A percentile compares a stretch with the other conserved stretches of the same genome.
Conservation (phyloP, 2,888 invertebrate species). For the Therioaphis trifolii region DNA sequence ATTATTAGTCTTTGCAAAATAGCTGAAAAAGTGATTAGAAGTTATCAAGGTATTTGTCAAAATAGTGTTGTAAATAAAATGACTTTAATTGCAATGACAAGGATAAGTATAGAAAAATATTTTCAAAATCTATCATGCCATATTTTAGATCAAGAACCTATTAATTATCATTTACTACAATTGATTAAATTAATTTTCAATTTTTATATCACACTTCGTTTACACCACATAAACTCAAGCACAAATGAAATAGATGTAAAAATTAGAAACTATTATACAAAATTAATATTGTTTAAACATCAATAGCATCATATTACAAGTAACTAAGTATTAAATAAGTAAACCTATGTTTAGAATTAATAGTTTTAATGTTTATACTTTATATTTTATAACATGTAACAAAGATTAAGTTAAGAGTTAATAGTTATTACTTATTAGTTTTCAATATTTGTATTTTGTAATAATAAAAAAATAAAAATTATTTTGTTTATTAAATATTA, state of each 20-base stretch:
- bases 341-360: not conserved
- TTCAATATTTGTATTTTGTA: not conserved
- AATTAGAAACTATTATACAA: slow-evolving; percentile 33
- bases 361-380: not conserved
- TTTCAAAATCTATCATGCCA: slow-evolving; percentile 21
- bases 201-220: slow-evolving; percentile 11
- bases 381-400: not conserved
- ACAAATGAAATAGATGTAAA: slow-evolving; percentile 32
- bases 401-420: not conserved
- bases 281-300: slow-evolving; percentile 33
- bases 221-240: slow-evolving; percentile 16
- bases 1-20: slow-evolving; percentile 11
- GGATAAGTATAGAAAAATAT: slow-evolving; percentile 6
- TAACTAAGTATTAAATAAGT: too few relatives aligned
- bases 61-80: slow-evolving; percentile 41
- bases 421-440: not conserved
- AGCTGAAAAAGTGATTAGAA: slow-evolving; percentile 15
- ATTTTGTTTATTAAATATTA: too few relatives aligned
- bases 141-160: slow-evolving; percentile 32
- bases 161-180: slow-evolving; percentile 25
- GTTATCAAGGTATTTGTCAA: slow-evolving; percentile 10
- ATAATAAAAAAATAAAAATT: too few relatives aligned
- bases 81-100: slow-evolving; percentile 26
- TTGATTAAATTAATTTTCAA: slow-evolving; percentile 37
- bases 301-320: not conserved